Evolutionary conservation across 2,888 invertebrate genomes (phyloP).

Genomic region (Heliconius charithonia): DNA sequence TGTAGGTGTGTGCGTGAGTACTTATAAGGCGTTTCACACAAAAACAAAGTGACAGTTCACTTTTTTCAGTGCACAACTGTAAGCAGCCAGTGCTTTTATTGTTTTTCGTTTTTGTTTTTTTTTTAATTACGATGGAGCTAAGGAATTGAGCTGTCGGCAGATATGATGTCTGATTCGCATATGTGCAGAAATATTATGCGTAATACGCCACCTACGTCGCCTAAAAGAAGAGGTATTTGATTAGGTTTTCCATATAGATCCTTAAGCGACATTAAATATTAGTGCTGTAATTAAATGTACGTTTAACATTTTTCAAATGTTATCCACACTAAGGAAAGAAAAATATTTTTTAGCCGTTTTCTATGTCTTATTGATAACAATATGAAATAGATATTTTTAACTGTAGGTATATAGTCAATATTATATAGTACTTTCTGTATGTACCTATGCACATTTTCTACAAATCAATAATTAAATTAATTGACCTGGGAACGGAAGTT

Average conservation of each 20-base stretch:
- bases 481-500: too few relatives aligned
- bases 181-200: slow-evolving; percentile 51
- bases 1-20: slow-evolving; percentile 29
- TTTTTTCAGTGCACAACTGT: slow-evolving; percentile 59
- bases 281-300: too few relatives aligned
- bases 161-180: slow-evolving; percentile 57
- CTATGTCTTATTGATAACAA: too few relatives aligned
- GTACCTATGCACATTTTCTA: too few relatives aligned
- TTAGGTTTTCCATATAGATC: slow-evolving; percentile 19
- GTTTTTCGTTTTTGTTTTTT: slow-evolving; percentile 48
- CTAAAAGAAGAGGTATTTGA: slow-evolving; percentile 69
- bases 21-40: slow-evolving; percentile 28
- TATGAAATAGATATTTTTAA: too few relatives aligned
- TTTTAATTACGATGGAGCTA: slow-evolving; percentile 58
- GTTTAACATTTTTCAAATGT: too few relatives aligned
- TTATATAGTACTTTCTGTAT: too few relatives aligned
- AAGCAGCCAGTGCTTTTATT: slow-evolving; percentile 46
- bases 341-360: too few relatives aligned
- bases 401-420: too few relatives aligned
- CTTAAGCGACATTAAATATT: not conserved
- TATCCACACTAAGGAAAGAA: too few relatives aligned
- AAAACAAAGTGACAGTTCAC: slow-evolving; percentile 65
- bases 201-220: slow-evolving; percentile 70
- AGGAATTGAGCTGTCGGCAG: slow-evolving; percentile 58
- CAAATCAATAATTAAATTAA: too few relatives aligned